Evolutionary conservation across 2,113 vertebrate species (phyloP).

Genomic region (Salvelinus namaycush): DNA sequence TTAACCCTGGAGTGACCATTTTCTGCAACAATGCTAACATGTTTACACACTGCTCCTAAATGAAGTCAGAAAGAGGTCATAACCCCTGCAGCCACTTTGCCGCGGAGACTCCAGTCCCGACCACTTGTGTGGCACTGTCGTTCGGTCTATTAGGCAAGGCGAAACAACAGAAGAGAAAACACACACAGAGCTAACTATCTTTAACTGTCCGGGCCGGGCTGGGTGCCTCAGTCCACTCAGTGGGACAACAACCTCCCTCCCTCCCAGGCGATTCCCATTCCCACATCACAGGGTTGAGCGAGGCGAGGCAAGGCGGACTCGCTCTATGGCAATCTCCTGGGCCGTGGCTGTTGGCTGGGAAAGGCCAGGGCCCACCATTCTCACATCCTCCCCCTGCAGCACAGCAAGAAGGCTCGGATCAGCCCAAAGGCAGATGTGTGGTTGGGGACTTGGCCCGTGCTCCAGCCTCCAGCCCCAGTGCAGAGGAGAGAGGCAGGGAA

Average conservation of each 20-base stretch:
- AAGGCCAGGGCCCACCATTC: constrained; percentile 71
- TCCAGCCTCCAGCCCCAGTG: background rate
- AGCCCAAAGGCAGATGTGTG: background rate
- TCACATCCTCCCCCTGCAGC: constrained; percentile 69
- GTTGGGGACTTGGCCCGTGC: background rate
- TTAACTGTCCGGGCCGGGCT: constrained; percentile 41
- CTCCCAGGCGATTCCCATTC: constrained; percentile 77
- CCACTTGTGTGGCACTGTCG: constrained; percentile 59
- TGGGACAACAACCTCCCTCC: constrained; percentile 43
- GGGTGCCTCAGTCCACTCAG: constrained; percentile 45
- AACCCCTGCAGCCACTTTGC: constrained; percentile 28
- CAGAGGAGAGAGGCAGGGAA: constrained; percentile 3
- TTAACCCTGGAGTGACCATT: constrained; percentile 20
- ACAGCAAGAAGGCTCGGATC: constrained; percentile 38
- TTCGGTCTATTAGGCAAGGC: constrained; percentile 50
- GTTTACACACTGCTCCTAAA: constrained; percentile 38
- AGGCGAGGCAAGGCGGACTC: constrained; percentile 61
- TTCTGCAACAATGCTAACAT: constrained; percentile 25
- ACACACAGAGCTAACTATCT: constrained; percentile 33
- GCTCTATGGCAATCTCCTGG: constrained; percentile 68
- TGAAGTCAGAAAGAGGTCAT: constrained; percentile 43
- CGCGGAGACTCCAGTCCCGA: constrained; percentile 30
- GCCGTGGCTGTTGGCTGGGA: constrained; percentile 80
- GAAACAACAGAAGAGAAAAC: constrained; percentile 57
- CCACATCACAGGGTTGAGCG: constrained; percentile 67